phyloP scores from a whole-genome alignment of 2,797 vertebrate genomes.

The Cynopterus sphinx region DNA sequence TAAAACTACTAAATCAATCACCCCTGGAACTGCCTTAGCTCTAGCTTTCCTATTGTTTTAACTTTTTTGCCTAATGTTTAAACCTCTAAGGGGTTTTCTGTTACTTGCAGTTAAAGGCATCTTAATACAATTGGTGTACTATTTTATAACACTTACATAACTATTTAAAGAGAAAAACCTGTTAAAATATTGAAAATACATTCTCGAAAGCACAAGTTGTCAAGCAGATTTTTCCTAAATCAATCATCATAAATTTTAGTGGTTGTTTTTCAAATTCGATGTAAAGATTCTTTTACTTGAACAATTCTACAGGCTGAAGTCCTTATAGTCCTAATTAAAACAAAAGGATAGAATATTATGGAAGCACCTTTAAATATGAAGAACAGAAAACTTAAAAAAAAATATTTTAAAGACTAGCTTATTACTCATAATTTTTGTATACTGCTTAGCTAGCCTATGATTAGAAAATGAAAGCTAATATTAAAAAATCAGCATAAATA shows the following conservation, averaged over 20 bases:
- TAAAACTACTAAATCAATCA: not conserved
- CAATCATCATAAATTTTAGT: not conserved
- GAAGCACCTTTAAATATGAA: not conserved
- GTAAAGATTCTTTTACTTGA: not conserved
- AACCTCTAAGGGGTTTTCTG: not conserved
- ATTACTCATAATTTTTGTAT: not conserved
- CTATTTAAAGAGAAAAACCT: slow-evolving; percentile 2
- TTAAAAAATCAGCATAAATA: not conserved
- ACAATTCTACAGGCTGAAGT: not conserved
- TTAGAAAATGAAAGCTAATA: not conserved
- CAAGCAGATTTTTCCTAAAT: not conserved
- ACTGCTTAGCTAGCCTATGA: not conserved
- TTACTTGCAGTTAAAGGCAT: not conserved
- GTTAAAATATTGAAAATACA: not conserved
- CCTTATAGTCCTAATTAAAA: not conserved
- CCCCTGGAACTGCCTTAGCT: not conserved
- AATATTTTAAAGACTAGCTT: not conserved
- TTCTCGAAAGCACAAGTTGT: not conserved
- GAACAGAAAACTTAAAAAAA: slow-evolving; percentile 31
- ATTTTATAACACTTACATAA: not conserved
- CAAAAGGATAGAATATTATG: not conserved
- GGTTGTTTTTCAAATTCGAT: not conserved
- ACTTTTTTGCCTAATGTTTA: not conserved
- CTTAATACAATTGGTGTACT: not conserved
- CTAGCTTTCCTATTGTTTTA: no score